Evolutionary conservation across 2,888 invertebrate species (phyloP).

Genomic region (Habroteleia sp.): DNA sequence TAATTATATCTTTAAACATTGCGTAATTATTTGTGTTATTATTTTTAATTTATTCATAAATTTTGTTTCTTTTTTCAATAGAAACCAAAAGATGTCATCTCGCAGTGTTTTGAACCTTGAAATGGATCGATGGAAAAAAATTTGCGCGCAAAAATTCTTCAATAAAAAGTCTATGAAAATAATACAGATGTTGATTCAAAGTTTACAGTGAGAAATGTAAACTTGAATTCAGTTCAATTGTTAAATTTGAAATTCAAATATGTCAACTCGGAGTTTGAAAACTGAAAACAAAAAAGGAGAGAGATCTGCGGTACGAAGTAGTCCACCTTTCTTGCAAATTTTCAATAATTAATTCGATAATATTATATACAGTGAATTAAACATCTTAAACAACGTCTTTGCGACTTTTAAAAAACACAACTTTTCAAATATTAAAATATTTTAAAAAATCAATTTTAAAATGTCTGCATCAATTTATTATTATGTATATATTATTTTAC

Average conservation of each 20-base stretch:
- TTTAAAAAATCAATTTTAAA: too few relatives aligned
- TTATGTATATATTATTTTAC: too few relatives aligned
- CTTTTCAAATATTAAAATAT: too few relatives aligned
- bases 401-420: too few relatives aligned
- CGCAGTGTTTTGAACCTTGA: not conserved
- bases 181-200: constrained; percentile 45
- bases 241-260: constrained; percentile 46
- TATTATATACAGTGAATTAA: constrained; percentile 6
- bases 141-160: constrained; percentile 7
- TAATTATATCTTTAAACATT: too few relatives aligned
- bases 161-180: constrained; percentile 33
- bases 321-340: too few relatives aligned
- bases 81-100: not conserved
- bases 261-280: constrained; percentile 28
- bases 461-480: too few relatives aligned
- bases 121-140: constrained; percentile 13
- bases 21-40: too few relatives aligned
- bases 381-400: too few relatives aligned
- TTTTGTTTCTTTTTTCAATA: not conserved
- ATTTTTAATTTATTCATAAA: too few relatives aligned
- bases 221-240: constrained; percentile 54
- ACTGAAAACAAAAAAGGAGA: constrained; percentile 23
- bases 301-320: too few relatives aligned
- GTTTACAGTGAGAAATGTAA: constrained; percentile 39
- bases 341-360: constrained; percentile 24